Conservation (phyloP, 2,113 vertebrate species). For the Pseudorectes ferrugineus region DNA sequence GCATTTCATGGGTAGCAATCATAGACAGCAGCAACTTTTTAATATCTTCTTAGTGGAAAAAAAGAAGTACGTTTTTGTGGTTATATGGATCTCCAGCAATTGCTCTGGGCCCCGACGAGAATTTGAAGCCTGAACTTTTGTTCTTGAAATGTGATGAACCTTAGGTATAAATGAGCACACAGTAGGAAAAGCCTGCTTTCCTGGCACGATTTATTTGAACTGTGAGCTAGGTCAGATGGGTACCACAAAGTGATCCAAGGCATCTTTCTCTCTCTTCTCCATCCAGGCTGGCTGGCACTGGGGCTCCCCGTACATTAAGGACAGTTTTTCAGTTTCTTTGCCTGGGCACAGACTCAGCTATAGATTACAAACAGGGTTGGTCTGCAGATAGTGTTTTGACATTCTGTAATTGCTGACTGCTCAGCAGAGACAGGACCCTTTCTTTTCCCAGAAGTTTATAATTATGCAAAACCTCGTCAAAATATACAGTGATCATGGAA, state of each 20-base stretch:
- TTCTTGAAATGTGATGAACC: not conserved
- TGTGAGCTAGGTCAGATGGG: not conserved
- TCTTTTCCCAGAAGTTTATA: not conserved
- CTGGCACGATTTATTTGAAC: not conserved
- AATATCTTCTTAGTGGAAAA: not conserved
- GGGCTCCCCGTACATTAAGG: not conserved
- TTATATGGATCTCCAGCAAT: not conserved
- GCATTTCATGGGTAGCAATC: not conserved
- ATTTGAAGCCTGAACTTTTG: not conserved
- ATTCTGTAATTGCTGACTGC: not conserved
- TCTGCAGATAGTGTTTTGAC: not conserved
- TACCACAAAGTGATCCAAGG: not conserved
- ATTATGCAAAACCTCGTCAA: not conserved
- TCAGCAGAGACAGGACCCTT: not conserved
- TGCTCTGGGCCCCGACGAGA: fast-evolving
- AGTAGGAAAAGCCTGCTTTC: not conserved
- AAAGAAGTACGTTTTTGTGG: not conserved
- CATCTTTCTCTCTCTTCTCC: not conserved
- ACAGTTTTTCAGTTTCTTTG: not conserved
- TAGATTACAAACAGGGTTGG: not conserved
- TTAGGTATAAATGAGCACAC: not conserved
- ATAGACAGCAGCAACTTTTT: not conserved
- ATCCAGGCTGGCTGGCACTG: not conserved
- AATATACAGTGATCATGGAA: not conserved
- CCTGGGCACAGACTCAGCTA: not conserved